Evolutionary conservation across 2,113 vertebrate species (phyloP), one percentile per base, ranked within the genome.

Genomic region (Aleadryas rufinucha): DNA sequence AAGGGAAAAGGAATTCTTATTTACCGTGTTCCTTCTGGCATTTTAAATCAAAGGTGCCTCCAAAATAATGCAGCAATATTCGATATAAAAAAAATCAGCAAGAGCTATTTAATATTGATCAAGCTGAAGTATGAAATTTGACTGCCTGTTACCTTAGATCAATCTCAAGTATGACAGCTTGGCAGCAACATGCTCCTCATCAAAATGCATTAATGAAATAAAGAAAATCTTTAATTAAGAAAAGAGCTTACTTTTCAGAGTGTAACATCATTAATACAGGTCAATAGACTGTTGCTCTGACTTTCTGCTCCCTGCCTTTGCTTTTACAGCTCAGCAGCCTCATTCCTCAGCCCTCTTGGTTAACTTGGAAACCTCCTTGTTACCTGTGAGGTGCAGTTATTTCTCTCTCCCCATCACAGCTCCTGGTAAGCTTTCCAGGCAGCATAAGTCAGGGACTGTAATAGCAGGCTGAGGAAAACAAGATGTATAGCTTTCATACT

Each of bases 221-320:
- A 78, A 42, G 52, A 81, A 92, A 91, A 87, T 66, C 69, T 79
- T 93, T 95, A 84, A 93, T 75, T 96, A 91, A 87, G 84, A 61
- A 71, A 77, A 81, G 7, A 74, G 75, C 33, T 45, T 57, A 50
- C 37, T 88, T 75, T 72, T 49, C 83, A 44, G 72, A 31, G 20
- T 61, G 81, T 80, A 72, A 71, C 84, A 52, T 74, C 72, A 22
- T 68, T 60, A 84, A 64, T 52, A 83, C 79, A 90, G 91, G 91
- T 95, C 84, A 76, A 84, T 69, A 92, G 77, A 68, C 82, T 94
- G 90, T 93, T 95, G 90, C 93, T 90, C 89, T 77, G 84, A 95
- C 79, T 96, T 79, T 66, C 57, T 71, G 57, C 92, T 84, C 94
- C 70, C 89, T 97, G 85, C 72, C 65, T 87, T 59, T 83, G 61